Evolutionary conservation across 2,888 invertebrate species (phyloP).

Genomic region (Ptilodon capucinus): DNA sequence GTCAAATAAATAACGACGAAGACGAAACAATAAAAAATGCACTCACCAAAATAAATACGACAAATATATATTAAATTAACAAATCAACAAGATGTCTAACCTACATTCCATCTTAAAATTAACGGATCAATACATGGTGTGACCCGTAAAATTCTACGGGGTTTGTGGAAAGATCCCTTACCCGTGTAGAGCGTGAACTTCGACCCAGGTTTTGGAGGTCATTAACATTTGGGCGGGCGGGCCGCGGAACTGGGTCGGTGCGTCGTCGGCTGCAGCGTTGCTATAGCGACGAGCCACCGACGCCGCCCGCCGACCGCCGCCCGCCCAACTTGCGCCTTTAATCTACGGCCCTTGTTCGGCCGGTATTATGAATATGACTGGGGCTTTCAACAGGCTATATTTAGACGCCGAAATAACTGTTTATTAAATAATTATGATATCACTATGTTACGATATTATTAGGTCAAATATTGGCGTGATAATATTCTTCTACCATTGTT

Average conservation of each 20-base stretch:
- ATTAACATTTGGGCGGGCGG: slow-evolving; percentile 80
- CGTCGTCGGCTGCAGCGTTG: slow-evolving; percentile 68
- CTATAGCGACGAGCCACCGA: slow-evolving; percentile 55
- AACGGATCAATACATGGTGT: slow-evolving; percentile 73
- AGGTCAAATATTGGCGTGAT: no score
- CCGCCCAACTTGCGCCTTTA: slow-evolving; percentile 37
- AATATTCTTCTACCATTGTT: no score
- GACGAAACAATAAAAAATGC: slow-evolving; percentile 23
- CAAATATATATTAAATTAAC: no score
- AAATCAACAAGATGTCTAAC: slow-evolving; percentile 53
- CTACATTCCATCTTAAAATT: slow-evolving; percentile 67
- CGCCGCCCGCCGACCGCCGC: slow-evolving; percentile 46
- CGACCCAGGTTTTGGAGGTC: slow-evolving; percentile 82
- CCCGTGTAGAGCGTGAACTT: slow-evolving; percentile 80
- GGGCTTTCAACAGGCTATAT: slow-evolving; percentile 1
- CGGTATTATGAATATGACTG: slow-evolving; percentile 15
- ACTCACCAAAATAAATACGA: no score
- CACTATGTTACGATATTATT: not conserved
- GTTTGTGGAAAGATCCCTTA: slow-evolving; percentile 64
- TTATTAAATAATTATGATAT: not conserved
- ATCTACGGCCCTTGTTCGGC: slow-evolving; percentile 21
- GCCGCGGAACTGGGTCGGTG: slow-evolving; percentile 71
- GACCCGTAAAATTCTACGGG: slow-evolving; percentile 69
- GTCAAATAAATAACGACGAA: slow-evolving; percentile 30
- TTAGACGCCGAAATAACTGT: not conserved